These are phyloP conservation scores for Myotis planiceps DNA, from an alignment of 2,797 vertebrate species.

Conservation along the genomic window DNA sequence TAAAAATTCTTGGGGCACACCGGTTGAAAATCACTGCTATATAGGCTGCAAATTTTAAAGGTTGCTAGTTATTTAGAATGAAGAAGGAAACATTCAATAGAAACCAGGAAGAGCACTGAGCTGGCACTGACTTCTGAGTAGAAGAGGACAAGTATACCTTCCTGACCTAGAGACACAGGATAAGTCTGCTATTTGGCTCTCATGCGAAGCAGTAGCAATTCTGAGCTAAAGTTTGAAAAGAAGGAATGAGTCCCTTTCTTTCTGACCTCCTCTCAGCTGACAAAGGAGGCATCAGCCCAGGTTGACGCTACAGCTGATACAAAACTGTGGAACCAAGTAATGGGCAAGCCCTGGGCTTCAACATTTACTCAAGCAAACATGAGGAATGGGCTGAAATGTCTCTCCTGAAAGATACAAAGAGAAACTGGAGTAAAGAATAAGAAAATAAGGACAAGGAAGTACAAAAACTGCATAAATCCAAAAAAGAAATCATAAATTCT, in stretches of 20 bases:
- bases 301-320: not conserved
- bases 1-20: not conserved
- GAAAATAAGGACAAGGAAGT: not conserved
- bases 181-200: not conserved
- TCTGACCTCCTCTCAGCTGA: not conserved
- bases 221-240: not conserved
- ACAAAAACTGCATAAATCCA: not conserved
- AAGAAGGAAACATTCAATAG: not conserved
- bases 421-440: not conserved
- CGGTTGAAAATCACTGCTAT: not conserved
- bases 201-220: not conserved
- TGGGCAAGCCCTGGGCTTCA: not conserved
- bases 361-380: not conserved
- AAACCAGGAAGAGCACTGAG: not conserved
- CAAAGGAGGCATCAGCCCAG: not conserved
- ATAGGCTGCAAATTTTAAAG: not conserved
- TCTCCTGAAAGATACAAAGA: not conserved
- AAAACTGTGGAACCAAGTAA: not conserved
- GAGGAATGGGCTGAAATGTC: not conserved
- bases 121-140: not conserved
- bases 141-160: not conserved
- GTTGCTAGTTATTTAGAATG: constrained; percentile 2
- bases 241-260: not conserved
- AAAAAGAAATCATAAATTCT: not conserved
- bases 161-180: not conserved